These are phyloP conservation scores for Channa maculata DNA, from an alignment of 2,113 vertebrate species.

Conservation along the genomic window DNA sequence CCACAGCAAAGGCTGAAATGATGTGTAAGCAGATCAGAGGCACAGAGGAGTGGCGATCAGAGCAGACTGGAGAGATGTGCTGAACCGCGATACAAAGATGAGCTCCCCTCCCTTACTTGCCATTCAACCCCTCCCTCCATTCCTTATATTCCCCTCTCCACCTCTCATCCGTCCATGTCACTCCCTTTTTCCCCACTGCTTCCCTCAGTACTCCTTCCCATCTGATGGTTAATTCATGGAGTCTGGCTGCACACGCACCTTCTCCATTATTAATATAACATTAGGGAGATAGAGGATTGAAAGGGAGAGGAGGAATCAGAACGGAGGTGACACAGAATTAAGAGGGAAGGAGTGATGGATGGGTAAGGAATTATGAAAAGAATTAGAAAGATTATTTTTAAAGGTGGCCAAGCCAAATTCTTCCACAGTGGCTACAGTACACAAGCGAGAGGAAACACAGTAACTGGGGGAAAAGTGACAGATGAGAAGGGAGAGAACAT, in stretches of 20 bases:
- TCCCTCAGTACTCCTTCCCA: constrained; percentile 65
- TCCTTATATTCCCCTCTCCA: neutral
- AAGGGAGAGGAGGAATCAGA: constrained; percentile 4
- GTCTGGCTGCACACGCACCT: constrained; percentile 80
- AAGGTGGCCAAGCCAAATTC: constrained; percentile 29
- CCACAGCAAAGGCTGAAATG: constrained; percentile 58
- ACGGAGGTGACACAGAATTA: constrained; percentile 1
- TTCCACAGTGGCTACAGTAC: constrained; percentile 17
- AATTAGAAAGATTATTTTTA: neutral
- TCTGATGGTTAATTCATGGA: constrained; percentile 85
- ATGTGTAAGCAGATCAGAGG: constrained; percentile 68
- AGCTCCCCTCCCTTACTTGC: constrained; percentile 12
- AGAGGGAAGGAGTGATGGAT: constrained; percentile 5
- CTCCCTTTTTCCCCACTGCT: constrained; percentile 47
- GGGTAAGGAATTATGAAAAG: constrained; percentile 9
- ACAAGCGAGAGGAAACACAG: constrained; percentile 6
- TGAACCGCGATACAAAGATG: constrained; percentile 47
- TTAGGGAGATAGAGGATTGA: constrained; percentile 69
- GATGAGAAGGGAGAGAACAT: constrained; percentile 39
- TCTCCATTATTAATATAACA: constrained; percentile 86
- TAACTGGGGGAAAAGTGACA: constrained; percentile 44
- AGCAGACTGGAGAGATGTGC: constrained; percentile 30
- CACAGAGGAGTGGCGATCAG: constrained; percentile 20
- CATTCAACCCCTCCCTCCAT: neutral
- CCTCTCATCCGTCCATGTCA: constrained; percentile 44